These are phyloP conservation scores for Rhinophrynus dorsalis DNA, from an alignment of 2,797 vertebrate genomes.

Conservation along the genomic window DNA sequence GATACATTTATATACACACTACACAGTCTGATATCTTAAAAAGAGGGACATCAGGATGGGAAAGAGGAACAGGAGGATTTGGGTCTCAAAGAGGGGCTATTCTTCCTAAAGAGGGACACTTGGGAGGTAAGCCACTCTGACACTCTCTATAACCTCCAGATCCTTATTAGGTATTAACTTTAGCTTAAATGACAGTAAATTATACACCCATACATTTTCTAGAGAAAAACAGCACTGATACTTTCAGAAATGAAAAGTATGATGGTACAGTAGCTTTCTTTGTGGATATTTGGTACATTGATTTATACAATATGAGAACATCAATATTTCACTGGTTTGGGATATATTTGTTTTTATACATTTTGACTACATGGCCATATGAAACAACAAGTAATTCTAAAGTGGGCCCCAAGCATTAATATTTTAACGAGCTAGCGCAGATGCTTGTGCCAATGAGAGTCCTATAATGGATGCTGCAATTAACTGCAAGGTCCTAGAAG, in stretches of 20 bases:
- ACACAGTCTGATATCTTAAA: too few relatives aligned
- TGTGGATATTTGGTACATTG: background rate
- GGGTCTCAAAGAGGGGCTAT: too few relatives aligned
- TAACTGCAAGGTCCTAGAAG: slow-evolving; percentile 43
- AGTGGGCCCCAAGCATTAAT: slow-evolving; percentile 44
- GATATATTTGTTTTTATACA: slow-evolving; percentile 32
- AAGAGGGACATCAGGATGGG: too few relatives aligned
- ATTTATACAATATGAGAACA: background rate
- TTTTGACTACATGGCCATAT: slow-evolving; percentile 36
- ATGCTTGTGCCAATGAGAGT: slow-evolving; percentile 45
- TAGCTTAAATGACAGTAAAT: too few relatives aligned
- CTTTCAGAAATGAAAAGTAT: background rate
- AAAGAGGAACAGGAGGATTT: too few relatives aligned
- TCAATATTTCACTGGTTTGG: slow-evolving; percentile 33
- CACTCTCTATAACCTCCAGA: background rate
- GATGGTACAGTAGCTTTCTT: background rate
- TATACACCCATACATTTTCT: background rate
- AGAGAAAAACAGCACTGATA: background rate
- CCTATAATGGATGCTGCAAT: slow-evolving; percentile 49
- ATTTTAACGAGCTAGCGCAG: slow-evolving; percentile 43
- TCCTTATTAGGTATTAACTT: too few relatives aligned
- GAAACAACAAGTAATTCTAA: slow-evolving; percentile 31
- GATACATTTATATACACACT: too few relatives aligned
- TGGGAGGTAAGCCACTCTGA: too few relatives aligned
- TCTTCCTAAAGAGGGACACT: too few relatives aligned